Percentiles rank a stretch among this genome's conserved stretches.
These are phyloP conservation scores for Nannospalax galili DNA, from an alignment of 2,113 vertebrate genomes.

Conservation along the genomic window DNA sequence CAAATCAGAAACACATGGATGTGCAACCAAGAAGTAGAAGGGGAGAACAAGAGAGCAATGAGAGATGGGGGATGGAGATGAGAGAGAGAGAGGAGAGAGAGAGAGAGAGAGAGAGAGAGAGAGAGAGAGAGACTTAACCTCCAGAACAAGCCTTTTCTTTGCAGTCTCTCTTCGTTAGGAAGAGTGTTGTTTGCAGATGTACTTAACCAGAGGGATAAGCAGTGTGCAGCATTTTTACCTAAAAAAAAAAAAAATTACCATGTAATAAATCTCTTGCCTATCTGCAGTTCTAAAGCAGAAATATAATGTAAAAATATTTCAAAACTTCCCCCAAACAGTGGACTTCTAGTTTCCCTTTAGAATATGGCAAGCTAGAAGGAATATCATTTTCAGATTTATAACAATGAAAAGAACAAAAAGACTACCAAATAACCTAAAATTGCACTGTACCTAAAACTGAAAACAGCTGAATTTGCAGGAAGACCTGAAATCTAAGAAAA, in stretches of 20 bases:
- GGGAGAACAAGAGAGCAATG: not conserved
- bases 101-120: not conserved
- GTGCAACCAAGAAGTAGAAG: constrained; percentile 21
- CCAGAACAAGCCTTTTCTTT: not conserved
- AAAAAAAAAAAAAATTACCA: no score
- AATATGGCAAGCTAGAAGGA: not conserved
- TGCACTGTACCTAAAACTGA: not conserved
- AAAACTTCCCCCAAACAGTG: not conserved
- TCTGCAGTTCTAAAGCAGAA: not conserved
- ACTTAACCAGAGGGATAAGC: not conserved
- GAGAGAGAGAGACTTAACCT: not conserved
- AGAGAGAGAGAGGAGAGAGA: not conserved
- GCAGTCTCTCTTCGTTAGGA: not conserved
- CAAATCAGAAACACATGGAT: not conserved
- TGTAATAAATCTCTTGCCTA: not conserved
- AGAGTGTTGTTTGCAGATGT: not conserved
- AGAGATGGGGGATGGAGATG: not conserved
- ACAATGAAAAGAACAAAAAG: not conserved
- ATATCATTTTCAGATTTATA: not conserved
- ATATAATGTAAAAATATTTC: not conserved
- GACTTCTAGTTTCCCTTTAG: not conserved
- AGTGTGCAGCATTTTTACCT: not conserved
- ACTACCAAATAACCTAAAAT: not conserved
- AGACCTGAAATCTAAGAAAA: not conserved
- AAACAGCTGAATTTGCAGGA: not conserved